phyloP scores from a whole-genome alignment of 2,888 invertebrate species.

The Leptinotarsa haldemani region DNA sequence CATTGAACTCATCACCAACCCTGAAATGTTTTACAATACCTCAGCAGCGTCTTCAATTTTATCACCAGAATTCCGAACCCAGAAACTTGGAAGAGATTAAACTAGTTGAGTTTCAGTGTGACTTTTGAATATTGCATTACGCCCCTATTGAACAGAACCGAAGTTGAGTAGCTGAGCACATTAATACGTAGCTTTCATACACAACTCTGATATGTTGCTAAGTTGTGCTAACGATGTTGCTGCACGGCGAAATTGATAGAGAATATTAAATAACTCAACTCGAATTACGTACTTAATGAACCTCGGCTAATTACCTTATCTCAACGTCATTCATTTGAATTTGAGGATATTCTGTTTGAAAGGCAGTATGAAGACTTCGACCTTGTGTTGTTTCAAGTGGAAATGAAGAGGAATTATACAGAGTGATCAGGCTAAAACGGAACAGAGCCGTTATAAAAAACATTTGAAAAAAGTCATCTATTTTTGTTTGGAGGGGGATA shows the following conservation, averaged over 20 bases:
- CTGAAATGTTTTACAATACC: too few relatives aligned
- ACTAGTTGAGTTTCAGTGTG: neutral
- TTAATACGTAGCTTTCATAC: slow-evolving; percentile 39
- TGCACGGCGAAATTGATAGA: slow-evolving; percentile 35
- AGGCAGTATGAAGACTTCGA: neutral
- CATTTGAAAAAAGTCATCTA: too few relatives aligned
- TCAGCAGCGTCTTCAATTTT: neutral
- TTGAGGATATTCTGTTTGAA: slow-evolving; percentile 12
- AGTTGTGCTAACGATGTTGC: slow-evolving; percentile 36
- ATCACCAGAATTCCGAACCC: neutral
- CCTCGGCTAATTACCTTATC: slow-evolving; percentile 20
- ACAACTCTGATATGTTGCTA: slow-evolving; percentile 41
- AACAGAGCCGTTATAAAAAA: too few relatives aligned
- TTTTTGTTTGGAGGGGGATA: too few relatives aligned
- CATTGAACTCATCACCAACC: too few relatives aligned
- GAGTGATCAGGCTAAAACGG: too few relatives aligned
- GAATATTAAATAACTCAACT: slow-evolving; percentile 27
- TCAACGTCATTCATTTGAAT: neutral
- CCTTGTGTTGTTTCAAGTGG: neutral
- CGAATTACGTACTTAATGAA: slow-evolving; percentile 33
- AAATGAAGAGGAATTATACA: neutral
- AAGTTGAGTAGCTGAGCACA: slow-evolving; percentile 38
- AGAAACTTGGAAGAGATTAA: neutral
- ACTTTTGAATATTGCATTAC: slow-evolving; percentile 2
- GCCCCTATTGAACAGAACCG: neutral